Evolutionary conservation across 2,888 invertebrate genomes (phyloP).

Genomic region (Ophion obscuratus): DNA sequence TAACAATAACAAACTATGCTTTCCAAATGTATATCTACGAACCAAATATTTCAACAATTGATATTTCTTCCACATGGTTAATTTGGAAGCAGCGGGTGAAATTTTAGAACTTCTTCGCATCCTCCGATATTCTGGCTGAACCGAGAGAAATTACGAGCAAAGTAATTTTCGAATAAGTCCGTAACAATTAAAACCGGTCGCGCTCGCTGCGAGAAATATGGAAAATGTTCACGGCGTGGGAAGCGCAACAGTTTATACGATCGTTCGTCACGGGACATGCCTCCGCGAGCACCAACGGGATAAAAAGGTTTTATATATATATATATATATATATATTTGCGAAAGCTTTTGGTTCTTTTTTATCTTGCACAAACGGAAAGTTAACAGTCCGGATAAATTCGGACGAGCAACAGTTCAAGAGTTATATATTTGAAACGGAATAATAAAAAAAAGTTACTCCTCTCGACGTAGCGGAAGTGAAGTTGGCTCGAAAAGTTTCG

Average conservation of each 20-base stretch:
- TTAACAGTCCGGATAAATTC: conserved; percentile 49
- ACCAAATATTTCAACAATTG: no score
- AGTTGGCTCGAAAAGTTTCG: background rate
- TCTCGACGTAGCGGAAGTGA: background rate
- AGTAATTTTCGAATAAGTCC: conserved; percentile 1
- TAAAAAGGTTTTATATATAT: conserved; percentile 20
- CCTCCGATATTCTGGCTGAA: background rate
- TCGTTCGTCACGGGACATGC: conserved; percentile 60
- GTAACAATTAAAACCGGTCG: conserved; percentile 34
- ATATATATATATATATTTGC: background rate
- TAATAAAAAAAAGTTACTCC: background rate
- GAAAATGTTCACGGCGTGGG: conserved; percentile 15
- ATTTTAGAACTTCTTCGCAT: background rate
- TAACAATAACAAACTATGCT: no score
- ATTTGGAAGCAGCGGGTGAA: no score
- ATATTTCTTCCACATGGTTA: no score
- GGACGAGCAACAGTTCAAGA: conserved; percentile 48
- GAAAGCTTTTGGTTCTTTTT: conserved; percentile 22
- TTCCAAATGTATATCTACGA: no score
- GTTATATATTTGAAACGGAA: background rate
- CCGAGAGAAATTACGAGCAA: background rate
- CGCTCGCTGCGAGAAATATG: conserved; percentile 6
- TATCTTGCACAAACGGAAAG: conserved; percentile 21
- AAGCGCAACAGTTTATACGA: conserved; percentile 63
- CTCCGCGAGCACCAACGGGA: conserved; percentile 47